Base-by-base conservation (phyloP, 2,113 vertebrate species). In the Verasper variegatus region DNA sequence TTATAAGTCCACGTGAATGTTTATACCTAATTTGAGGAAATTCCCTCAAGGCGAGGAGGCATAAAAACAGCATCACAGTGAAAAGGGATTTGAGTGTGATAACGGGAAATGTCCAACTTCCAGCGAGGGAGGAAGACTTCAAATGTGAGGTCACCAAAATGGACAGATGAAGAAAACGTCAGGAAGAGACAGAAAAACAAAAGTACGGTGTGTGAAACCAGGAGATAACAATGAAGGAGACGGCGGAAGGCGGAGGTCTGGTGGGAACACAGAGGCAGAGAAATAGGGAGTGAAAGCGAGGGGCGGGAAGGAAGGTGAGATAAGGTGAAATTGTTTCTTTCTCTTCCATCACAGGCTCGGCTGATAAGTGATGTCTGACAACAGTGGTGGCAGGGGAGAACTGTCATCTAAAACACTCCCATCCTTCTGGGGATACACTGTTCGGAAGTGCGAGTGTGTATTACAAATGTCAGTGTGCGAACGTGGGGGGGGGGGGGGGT, bases 351-450 rank as follows among this genome's bases (percentile, higher is more conserved):
- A 71, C 58, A 31, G 68, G 15, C 74, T 67, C 0, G 4, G 55
- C 74, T 79, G 80, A 87, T 74, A 88, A 87, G 77, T 83, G 84
- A 88, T 80, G 83, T 82, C 83, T 91, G 89, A 82, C 89, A 90
- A 84, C 72, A 78, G 31, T 1, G 64, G 80, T 69, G 84, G 76
- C 79, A 89, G 78, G 77, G 64, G 77, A 87, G 17, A 47, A 59
- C 66, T 61, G 74, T 78, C 81, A 74, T 72, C 78, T 75, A 51
- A 83, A 88, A 80, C 62, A 81, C 81, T 68, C 40, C 58, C 64
- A 68, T 86, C 82, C 78, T 80, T 91, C 83, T 69, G 74, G 70
- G 73, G 63, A 78, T 56, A 62, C 60, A 58, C 27, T 45, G 35
- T 40, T 67, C 20, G 57, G 31, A 62, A 60, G 67, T 71, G 9